Percentiles rank a stretch among this genome's conserved stretches.
Evolutionary conservation across 2,888 invertebrate genomes (phyloP).

Genomic region (Calameuta pallipes): DNA sequence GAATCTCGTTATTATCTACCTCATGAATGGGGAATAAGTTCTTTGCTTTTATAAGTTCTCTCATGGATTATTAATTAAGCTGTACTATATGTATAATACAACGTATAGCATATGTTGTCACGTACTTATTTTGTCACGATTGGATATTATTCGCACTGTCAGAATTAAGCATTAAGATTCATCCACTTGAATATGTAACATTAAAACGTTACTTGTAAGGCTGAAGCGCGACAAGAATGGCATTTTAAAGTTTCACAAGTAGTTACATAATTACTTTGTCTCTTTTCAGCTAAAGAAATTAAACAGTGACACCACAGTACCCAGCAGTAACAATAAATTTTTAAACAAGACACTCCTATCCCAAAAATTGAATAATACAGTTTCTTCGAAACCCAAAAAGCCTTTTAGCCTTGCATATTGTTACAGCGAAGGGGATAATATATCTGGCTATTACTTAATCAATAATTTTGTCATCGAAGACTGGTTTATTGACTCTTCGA

Average conservation of each 20-base stretch:
- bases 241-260: not conserved
- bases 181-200: not conserved
- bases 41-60: not conserved
- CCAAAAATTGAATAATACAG: not conserved
- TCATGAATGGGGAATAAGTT: not conserved
- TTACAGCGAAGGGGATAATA: not conserved
- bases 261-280: not conserved
- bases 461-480: not conserved
- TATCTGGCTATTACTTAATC: not conserved
- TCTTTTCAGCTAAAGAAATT: not conserved
- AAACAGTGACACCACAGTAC: not conserved
- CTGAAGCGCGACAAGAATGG: not conserved
- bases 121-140: no score
- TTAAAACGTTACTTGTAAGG: not conserved
- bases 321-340: no score
- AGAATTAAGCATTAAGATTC: not conserved
- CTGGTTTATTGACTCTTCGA: not conserved
- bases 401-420: no score
- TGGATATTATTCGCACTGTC: not conserved
- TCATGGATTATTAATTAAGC: not conserved
- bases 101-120: not conserved
- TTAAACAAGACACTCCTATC: not conserved
- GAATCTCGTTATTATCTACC: not conserved
- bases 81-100: not conserved
- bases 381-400: no score